phyloP scores from a whole-genome alignment of 2,888 invertebrate species.

The Netelia inedita region DNA sequence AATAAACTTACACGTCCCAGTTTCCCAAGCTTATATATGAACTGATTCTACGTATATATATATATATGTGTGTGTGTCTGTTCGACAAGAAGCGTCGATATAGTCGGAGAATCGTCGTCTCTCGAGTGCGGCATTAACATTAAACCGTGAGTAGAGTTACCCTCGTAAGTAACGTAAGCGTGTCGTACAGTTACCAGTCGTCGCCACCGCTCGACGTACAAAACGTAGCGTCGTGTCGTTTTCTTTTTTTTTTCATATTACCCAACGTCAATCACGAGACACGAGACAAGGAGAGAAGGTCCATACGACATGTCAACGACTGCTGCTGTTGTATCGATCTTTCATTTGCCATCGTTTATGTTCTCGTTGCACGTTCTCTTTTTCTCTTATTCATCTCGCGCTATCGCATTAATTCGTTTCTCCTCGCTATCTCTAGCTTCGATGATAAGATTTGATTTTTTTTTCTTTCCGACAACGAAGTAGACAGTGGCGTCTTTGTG shows the following conservation, averaged over 20 bases:
- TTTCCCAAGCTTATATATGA: constrained; percentile 52
- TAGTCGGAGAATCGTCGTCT: constrained; percentile 39
- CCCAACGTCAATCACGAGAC: constrained; percentile 55
- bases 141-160: constrained; percentile 17
- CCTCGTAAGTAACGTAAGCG: constrained; percentile 10
- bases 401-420: constrained; percentile 15
- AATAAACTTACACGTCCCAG: constrained; percentile 63
- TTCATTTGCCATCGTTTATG: constrained; percentile 26
- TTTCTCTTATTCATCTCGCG: constrained; percentile 18
- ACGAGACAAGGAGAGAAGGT: constrained; percentile 18
- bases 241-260: constrained; percentile 20
- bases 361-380: not conserved
- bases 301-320: constrained; percentile 31
- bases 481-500: constrained; percentile 5
- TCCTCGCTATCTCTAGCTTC: not conserved
- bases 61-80: not conserved
- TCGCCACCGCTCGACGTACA: constrained; percentile 33
- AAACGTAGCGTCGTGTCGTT: constrained; percentile 30
- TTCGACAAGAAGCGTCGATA: constrained; percentile 16
- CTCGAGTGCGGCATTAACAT: constrained; percentile 43
- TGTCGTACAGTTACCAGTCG: constrained; percentile 35
- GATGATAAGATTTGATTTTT: not conserved
- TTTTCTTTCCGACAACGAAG: not conserved
- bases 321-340: constrained; percentile 42
- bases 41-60: not conserved